Evolutionary conservation across 2,888 invertebrate species (phyloP).

Genomic region (Boloria selene): DNA sequence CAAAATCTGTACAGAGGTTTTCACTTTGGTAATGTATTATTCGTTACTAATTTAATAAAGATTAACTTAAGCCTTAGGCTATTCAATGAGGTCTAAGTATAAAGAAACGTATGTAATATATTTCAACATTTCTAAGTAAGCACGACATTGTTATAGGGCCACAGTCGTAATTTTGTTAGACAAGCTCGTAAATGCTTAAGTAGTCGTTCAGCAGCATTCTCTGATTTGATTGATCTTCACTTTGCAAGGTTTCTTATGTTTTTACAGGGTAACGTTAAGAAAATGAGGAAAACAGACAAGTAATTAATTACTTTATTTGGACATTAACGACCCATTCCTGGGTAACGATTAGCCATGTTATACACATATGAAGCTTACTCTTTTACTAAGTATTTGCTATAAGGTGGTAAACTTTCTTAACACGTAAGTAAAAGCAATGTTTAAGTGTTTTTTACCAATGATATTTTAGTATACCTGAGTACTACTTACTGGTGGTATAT

Average conservation of each 20-base stretch:
- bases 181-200: conserved; percentile 72
- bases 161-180: conserved; percentile 48
- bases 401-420: conserved; percentile 6
- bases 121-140: conserved; percentile 31
- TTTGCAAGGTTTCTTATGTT: conserved; percentile 62
- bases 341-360: conserved; percentile 68
- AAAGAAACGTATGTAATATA: conserved; percentile 1
- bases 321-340: conserved; percentile 78
- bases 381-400: conserved; percentile 25
- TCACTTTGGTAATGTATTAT: too few species aligned
- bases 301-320: conserved; percentile 82
- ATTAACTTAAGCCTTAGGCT: too few species aligned
- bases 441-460: too few species aligned
- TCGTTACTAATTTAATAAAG: too few species aligned
- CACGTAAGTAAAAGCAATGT: not conserved
- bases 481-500: not conserved
- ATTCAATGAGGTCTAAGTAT: not conserved
- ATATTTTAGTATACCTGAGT: conserved; percentile 49
- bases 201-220: conserved; percentile 62
- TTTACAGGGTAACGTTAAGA: conserved; percentile 71
- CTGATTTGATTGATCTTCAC: conserved; percentile 78
- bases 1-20: too few species aligned
- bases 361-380: conserved; percentile 44
- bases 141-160: conserved; percentile 39
- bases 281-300: conserved; percentile 72